These are phyloP conservation scores for Tangara arthus DNA, from an alignment of 2,797 vertebrate genomes.

Conservation along the genomic window DNA sequence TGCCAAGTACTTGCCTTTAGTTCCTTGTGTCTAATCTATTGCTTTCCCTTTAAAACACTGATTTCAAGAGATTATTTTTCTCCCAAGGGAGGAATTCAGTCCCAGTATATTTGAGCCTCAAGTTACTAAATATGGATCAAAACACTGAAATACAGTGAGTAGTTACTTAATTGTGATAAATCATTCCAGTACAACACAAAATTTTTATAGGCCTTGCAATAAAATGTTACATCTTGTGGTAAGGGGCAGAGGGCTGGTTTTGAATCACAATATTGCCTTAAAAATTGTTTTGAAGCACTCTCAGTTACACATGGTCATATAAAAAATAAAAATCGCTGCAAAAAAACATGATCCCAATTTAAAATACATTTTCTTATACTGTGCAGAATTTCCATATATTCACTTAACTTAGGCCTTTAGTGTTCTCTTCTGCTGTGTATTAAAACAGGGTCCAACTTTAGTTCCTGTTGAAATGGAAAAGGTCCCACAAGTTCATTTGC, in stretches of 20 bases:
- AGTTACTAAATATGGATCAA: conserved; percentile 8
- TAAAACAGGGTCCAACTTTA: not conserved
- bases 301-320: not conserved
- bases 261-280: not conserved
- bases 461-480: not conserved
- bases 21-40: not conserved
- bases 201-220: not conserved
- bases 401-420: not conserved
- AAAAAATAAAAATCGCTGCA: not conserved
- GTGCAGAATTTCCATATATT: not conserved
- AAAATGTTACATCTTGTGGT: not conserved
- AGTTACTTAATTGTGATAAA: not conserved
- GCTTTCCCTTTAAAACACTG: not conserved
- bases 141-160: not conserved
- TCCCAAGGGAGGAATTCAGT: not conserved
- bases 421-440: not conserved
- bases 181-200: not conserved
- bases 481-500: not conserved
- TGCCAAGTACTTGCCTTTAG: not conserved
- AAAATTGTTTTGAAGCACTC: not conserved
- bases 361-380: not conserved
- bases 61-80: not conserved
- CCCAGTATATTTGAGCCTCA: not conserved
- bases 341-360: not conserved
- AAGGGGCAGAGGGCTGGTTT: not conserved